Conservation (phyloP, 1,140 invertebrate species). For the Prorops nasuta region DNA sequence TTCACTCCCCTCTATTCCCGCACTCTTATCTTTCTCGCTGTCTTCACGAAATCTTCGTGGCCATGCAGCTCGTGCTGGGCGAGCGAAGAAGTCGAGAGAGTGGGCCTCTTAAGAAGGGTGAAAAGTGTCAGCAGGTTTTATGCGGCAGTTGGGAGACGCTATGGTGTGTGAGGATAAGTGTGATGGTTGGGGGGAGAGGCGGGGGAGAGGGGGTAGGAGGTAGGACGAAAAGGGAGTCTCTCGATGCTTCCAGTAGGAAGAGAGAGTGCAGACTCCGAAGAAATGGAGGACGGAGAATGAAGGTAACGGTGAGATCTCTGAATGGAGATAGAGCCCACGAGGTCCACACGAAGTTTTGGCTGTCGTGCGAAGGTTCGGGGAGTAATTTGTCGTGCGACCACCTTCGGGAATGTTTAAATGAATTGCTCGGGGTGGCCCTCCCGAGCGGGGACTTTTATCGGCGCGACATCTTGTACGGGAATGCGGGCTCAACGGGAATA, state of each 20-base stretch:
- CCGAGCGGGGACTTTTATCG: slow-evolving; percentile 49
- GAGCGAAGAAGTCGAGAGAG: not conserved
- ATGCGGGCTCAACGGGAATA: slow-evolving; percentile 51
- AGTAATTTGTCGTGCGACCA: slow-evolving; percentile 60
- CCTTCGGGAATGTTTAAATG: slow-evolving; percentile 58
- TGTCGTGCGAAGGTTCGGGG: slow-evolving; percentile 41
- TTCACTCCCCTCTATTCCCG: too few species aligned
- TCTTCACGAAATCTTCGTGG: not conserved
- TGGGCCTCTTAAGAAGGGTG: slow-evolving; percentile 39
- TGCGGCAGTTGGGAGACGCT: slow-evolving; percentile 17
- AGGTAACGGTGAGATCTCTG: slow-evolving; percentile 36
- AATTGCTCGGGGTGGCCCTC: slow-evolving; percentile 48
- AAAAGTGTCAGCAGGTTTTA: slow-evolving; percentile 44
- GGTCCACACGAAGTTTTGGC: slow-evolving; percentile 35
- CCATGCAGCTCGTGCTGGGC: not conserved
- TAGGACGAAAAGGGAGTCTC: not conserved
- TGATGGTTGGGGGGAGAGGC: not conserved
- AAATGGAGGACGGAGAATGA: slow-evolving; percentile 11
- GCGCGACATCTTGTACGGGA: slow-evolving; percentile 58
- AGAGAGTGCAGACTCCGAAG: not conserved
- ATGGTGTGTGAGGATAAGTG: not conserved
- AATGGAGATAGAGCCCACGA: slow-evolving; percentile 48
- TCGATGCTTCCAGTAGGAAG: not conserved
- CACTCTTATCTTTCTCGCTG: not conserved
- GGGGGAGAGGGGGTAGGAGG: not conserved